Conservation (phyloP, 1,140 invertebrate species). For the Brachionus angularis region DNA sequence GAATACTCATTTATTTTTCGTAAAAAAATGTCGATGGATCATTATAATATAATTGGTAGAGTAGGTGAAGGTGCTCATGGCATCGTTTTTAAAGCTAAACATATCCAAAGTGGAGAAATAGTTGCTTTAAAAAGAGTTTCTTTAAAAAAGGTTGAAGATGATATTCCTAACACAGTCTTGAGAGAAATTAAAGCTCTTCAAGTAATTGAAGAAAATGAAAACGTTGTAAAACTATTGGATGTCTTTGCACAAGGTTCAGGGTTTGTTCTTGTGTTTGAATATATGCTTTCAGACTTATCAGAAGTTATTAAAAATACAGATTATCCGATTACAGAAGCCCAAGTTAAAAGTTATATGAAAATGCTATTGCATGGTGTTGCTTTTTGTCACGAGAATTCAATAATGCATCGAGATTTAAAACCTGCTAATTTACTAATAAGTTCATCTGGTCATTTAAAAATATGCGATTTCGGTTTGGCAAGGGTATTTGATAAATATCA, state of each 20-base stretch:
- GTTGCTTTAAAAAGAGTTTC: slow-evolving; percentile 78
- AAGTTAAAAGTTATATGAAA: slow-evolving; percentile 79
- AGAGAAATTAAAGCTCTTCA: slow-evolving; percentile 86
- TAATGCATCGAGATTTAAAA: slow-evolving; percentile 78
- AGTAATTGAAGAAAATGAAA: slow-evolving; percentile 73
- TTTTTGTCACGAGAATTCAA: slow-evolving; percentile 79
- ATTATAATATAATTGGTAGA: slow-evolving; percentile 74
- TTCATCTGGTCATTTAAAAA: slow-evolving; percentile 57
- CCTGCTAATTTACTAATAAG: slow-evolving; percentile 59
- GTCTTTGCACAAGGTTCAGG: slow-evolving; percentile 82
- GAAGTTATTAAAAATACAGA: slow-evolving; percentile 75
- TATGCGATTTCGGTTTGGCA: slow-evolving; percentile 59
- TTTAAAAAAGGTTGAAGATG: slow-evolving; percentile 4
- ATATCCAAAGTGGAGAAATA: slow-evolving; percentile 66
- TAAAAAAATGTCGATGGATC: slow-evolving; percentile 62
- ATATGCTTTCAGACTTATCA: slow-evolving; percentile 81
- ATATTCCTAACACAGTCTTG: slow-evolving; percentile 45
- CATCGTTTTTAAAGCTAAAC: slow-evolving; percentile 75
- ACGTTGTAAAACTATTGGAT: slow-evolving; percentile 82
- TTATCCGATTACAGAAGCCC: slow-evolving; percentile 67
- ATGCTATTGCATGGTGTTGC: slow-evolving; percentile 86
- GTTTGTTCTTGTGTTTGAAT: slow-evolving; percentile 86
- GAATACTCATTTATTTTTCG: too few species aligned
- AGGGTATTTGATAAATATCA: slow-evolving; percentile 58
- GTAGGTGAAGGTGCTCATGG: slow-evolving; percentile 96